Conservation (phyloP, 2,888 invertebrate species). For the Eupithecia pulchellata region DNA sequence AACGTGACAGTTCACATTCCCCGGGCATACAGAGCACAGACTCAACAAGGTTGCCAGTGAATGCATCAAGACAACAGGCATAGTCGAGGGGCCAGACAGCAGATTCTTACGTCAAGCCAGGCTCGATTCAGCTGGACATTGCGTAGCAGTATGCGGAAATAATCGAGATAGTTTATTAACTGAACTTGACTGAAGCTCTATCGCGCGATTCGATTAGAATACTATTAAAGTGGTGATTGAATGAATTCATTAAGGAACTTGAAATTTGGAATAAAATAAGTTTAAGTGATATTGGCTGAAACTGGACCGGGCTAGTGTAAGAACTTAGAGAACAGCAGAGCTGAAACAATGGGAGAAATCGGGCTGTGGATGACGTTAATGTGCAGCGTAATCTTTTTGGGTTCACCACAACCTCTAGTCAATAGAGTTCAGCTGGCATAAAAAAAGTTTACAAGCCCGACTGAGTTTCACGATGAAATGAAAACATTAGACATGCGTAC, state of each 20-base stretch:
- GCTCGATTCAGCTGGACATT: too few relatives aligned
- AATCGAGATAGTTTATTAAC: neutral
- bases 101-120: slow-evolving; percentile 3
- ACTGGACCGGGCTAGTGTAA: too few relatives aligned
- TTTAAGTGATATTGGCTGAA: neutral
- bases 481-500: neutral
- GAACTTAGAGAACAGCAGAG: too few relatives aligned
- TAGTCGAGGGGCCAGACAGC: slow-evolving; percentile 21
- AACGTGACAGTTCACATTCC: slow-evolving; percentile 62
- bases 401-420: neutral
- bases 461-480: neutral
- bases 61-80: slow-evolving; percentile 30
- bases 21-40: slow-evolving; percentile 46
- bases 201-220: neutral
- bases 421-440: neutral
- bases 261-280: neutral
- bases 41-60: slow-evolving; percentile 55
- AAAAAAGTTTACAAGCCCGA: neutral
- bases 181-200: too few relatives aligned
- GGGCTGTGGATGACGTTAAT: neutral
- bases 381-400: neutral
- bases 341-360: neutral
- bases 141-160: neutral
- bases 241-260: neutral
- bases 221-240: too few relatives aligned